These are phyloP conservation scores for Vombatus ursinus DNA, from an alignment of 2,113 vertebrate genomes.

Conservation along the genomic window DNA sequence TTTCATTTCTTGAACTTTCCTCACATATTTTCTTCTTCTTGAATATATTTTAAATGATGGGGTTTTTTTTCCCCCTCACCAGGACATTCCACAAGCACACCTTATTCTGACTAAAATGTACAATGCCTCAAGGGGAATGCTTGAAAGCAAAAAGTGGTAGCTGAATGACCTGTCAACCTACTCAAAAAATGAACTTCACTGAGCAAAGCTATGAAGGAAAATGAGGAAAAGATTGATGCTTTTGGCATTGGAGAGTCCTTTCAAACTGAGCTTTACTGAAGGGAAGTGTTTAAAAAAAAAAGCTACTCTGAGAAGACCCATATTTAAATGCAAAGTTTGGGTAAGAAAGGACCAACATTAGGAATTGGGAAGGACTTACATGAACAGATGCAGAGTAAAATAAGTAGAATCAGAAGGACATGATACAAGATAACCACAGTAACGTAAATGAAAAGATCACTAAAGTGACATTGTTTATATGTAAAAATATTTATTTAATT, in stretches of 20 bases:
- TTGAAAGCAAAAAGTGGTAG: background rate
- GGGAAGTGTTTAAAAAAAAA: background rate
- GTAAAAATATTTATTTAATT: too few relatives aligned
- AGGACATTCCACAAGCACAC: background rate
- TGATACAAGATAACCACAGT: background rate
- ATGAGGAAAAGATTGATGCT: background rate
- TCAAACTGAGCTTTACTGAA: background rate
- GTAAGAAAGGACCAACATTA: background rate
- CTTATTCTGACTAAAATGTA: background rate
- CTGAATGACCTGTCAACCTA: background rate
- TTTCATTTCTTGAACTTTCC: background rate
- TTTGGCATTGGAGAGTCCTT: background rate
- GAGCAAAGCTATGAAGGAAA: background rate
- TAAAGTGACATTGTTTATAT: too few relatives aligned
- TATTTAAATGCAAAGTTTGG: background rate
- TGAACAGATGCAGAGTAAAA: background rate
- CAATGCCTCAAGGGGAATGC: background rate
- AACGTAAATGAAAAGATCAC: background rate
- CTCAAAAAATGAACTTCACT: background rate
- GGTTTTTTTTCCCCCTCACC: background rate
- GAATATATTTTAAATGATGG: conserved; percentile 7
- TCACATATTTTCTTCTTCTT: background rate
- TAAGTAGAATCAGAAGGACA: background rate
- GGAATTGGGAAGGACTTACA: background rate
- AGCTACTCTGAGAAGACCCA: background rate